A percentile compares a stretch with the other conserved stretches of the same genome.
These are phyloP conservation scores for Dugesia japonica DNA, from an alignment of 2,888 invertebrate genomes.

Conservation along the genomic window DNA sequence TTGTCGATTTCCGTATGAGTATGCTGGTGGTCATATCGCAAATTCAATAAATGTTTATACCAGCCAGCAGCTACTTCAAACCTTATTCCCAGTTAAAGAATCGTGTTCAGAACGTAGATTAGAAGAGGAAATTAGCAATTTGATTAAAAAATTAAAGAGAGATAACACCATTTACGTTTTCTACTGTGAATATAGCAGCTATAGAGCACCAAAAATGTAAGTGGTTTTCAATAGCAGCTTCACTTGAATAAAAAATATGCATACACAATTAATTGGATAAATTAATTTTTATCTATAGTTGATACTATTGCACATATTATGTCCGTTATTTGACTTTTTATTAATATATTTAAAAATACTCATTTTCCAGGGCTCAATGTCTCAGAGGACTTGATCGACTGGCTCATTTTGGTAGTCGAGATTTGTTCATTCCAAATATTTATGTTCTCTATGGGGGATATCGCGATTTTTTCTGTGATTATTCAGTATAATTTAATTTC, in stretches of 20 bases:
- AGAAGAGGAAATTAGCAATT: slow-evolving; percentile 13
- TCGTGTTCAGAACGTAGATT: neutral
- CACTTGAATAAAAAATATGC: too few species aligned
- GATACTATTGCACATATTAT: too few species aligned
- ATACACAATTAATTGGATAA: too few species aligned
- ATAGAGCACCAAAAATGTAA: slow-evolving; percentile 29
- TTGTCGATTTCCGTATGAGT: slow-evolving; percentile 30
- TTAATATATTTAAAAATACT: too few species aligned
- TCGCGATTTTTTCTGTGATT: neutral
- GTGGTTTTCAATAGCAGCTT: neutral
- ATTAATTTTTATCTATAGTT: too few species aligned
- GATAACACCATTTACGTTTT: slow-evolving; percentile 14
- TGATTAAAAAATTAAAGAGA: neutral
- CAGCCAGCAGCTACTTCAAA: slow-evolving; percentile 20
- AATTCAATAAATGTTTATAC: slow-evolving; percentile 20
- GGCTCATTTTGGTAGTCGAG: neutral
- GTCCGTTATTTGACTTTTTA: neutral
- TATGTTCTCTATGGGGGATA: neutral
- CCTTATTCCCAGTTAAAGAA: neutral
- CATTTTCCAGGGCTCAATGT: neutral
- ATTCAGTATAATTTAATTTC: neutral
- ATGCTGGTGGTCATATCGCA: slow-evolving; percentile 21
- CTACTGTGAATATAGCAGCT: slow-evolving; percentile 26
- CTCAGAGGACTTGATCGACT: neutral
- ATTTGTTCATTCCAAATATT: slow-evolving; percentile 9